phyloP scores from a whole-genome alignment of 2,888 invertebrate genomes.

The Lampropteryx suffumata region DNA sequence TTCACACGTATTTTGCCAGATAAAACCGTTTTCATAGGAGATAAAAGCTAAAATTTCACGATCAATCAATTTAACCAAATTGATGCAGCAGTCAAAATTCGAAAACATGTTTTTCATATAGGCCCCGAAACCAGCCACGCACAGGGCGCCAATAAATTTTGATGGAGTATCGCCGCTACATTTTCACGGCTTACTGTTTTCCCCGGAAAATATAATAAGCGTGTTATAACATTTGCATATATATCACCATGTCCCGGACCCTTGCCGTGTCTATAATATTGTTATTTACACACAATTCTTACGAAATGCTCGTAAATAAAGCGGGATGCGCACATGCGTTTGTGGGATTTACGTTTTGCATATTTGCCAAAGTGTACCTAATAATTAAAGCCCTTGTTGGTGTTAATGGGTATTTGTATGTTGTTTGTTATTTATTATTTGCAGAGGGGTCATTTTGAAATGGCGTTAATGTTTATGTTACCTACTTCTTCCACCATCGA shows the following conservation, averaged over 20 bases:
- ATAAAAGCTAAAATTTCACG: conserved; percentile 6
- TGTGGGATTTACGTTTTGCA: conserved; percentile 53
- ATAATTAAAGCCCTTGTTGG: conserved; percentile 46
- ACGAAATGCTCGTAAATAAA: conserved; percentile 62
- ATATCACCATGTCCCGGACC: conserved; percentile 69
- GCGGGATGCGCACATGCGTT: conserved; percentile 48
- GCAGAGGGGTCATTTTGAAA: no score
- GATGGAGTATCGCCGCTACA: conserved; percentile 64
- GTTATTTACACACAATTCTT: conserved; percentile 66
- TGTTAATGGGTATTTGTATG: conserved; percentile 24
- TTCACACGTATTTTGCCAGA: not conserved
- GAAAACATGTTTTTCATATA: conserved; percentile 56
- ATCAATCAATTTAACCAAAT: conserved; percentile 41
- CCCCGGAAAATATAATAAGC: conserved; percentile 78
- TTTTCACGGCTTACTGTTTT: conserved; percentile 65
- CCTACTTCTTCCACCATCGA: no score
- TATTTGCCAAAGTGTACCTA: conserved; percentile 44
- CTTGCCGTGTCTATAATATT: conserved; percentile 54
- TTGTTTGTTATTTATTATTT: conserved; percentile 2
- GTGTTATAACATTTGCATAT: conserved; percentile 81
- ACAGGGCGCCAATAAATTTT: conserved; percentile 64
- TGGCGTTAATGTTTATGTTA: no score
- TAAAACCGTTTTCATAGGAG: not conserved
- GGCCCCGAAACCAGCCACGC: conserved; percentile 41
- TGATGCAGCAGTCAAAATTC: conserved; percentile 32